These are phyloP conservation scores for Drosophila nannoptera DNA, from an alignment of 1,140 invertebrate species.

Conservation along the genomic window DNA sequence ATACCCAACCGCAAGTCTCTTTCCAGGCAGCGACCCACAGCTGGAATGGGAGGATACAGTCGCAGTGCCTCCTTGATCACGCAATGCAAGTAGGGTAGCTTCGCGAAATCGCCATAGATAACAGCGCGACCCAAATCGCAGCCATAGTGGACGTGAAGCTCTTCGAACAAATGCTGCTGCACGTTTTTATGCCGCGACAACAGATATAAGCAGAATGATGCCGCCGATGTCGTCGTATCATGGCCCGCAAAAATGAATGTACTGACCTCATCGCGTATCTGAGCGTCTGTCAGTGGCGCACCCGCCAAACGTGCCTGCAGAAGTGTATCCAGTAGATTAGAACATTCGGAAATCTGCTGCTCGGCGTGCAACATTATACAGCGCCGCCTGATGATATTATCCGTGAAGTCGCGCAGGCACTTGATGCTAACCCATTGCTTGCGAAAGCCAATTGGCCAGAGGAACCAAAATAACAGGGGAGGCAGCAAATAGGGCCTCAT, in stretches of 20 bases:
- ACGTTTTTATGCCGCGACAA: slow-evolving; percentile 56
- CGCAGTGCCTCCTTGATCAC: slow-evolving; percentile 82
- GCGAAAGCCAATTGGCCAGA: slow-evolving; percentile 59
- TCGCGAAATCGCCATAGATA: slow-evolving; percentile 80
- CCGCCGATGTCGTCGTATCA: slow-evolving; percentile 64
- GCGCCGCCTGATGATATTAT: slow-evolving; percentile 61
- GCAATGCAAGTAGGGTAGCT: slow-evolving; percentile 82
- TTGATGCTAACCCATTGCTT: slow-evolving; percentile 56
- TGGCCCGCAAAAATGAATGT: slow-evolving; percentile 84
- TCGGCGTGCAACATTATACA: slow-evolving; percentile 19
- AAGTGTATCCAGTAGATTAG: slow-evolving; percentile 85
- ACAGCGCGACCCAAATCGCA: slow-evolving; percentile 66
- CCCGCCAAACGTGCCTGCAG: slow-evolving; percentile 80
- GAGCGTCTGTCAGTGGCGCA: slow-evolving; percentile 80
- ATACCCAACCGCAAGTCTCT: slow-evolving; percentile 80
- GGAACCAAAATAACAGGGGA: slow-evolving; percentile 53
- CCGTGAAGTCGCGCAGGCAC: slow-evolving; percentile 68
- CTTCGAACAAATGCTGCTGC: slow-evolving; percentile 81
- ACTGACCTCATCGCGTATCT: slow-evolving; percentile 84
- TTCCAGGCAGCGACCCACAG: slow-evolving; percentile 80
- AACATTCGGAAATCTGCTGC: background rate
- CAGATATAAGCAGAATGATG: slow-evolving; percentile 57
- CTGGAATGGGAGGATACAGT: slow-evolving; percentile 83
- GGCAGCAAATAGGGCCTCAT: slow-evolving; percentile 65
- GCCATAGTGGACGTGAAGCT: slow-evolving; percentile 81